Evolutionary conservation across 2,888 invertebrate species (phyloP).

Genomic region (Celastrina argiolus): DNA sequence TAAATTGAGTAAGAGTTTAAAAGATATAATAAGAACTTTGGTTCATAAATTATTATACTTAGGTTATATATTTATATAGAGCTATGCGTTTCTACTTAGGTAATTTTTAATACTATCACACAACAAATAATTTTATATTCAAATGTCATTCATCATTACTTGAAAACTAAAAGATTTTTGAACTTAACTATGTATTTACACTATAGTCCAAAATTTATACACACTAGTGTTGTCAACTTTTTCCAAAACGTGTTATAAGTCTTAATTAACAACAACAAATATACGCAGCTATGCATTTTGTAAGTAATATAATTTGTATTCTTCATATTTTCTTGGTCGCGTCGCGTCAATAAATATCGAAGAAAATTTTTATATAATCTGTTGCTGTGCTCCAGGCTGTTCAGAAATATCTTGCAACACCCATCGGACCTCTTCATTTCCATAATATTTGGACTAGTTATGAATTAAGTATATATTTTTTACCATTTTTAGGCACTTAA

Average conservation of each 20-base stretch:
- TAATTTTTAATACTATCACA: not conserved
- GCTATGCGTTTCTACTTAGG: not conserved
- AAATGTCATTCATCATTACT: not conserved
- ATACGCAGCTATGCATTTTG: no score
- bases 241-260: not conserved
- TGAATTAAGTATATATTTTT: not conserved
- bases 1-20: not conserved
- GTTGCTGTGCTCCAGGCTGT: not conserved
- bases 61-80: not conserved
- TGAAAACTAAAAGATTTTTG: not conserved
- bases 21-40: conserved; percentile 24
- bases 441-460: conserved; percentile 1
- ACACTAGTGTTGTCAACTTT: not conserved
- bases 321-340: no score
- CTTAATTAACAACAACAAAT: no score
- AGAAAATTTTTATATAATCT: not conserved
- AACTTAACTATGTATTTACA: not conserved
- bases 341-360: no score
- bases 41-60: conserved; percentile 19
- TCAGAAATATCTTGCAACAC: not conserved
- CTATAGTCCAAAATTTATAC: not conserved
- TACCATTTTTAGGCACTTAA: not conserved
- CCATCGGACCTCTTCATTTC: not conserved
- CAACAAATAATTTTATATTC: not conserved
- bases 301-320: no score